phyloP scores from a whole-genome alignment of 2,888 invertebrate genomes.

The Gari tellinella region DNA sequence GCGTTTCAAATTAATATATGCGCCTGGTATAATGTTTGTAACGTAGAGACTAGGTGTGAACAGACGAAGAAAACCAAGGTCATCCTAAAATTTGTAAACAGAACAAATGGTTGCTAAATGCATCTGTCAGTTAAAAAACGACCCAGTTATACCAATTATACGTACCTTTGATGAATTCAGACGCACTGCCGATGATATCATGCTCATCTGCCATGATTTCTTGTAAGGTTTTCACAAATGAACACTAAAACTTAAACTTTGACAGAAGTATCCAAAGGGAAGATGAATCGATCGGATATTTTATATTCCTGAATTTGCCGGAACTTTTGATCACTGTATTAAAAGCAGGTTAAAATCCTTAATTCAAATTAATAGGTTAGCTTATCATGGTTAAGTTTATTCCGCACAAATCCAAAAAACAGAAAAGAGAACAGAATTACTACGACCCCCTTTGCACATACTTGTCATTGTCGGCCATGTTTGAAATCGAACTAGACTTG shows the following conservation, averaged over 20 bases:
- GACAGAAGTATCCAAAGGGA: not conserved
- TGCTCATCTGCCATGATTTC: conserved; percentile 81
- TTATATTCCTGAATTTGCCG: not conserved
- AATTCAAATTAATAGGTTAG: not conserved
- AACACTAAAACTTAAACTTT: not conserved
- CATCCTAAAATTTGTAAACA: not conserved
- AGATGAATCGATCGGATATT: conserved; percentile 2
- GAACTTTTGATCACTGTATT: not conserved
- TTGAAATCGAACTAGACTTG: conserved; percentile 72
- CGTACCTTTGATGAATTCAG: conserved; percentile 84
- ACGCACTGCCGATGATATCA: conserved; percentile 84
- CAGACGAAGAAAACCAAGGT: conserved; percentile 27
- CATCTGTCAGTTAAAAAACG: no score
- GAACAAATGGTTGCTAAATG: no score
- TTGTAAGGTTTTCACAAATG: not conserved
- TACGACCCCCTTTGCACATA: conserved; percentile 27
- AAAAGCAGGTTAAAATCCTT: conserved; percentile 1
- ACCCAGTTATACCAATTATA: not conserved
- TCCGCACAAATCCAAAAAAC: not conserved
- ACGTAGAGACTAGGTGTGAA: no score
- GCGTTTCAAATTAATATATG: no score
- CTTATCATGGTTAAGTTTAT: conserved; percentile 16
- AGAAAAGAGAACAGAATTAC: conserved; percentile 20
- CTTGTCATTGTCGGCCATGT: conserved; percentile 78
- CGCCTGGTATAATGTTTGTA: no score